Percentiles rank a stretch among this genome's conserved stretches.
Evolutionary conservation across 2,113 vertebrate species (phyloP).

Genomic region (Mus pahari): DNA sequence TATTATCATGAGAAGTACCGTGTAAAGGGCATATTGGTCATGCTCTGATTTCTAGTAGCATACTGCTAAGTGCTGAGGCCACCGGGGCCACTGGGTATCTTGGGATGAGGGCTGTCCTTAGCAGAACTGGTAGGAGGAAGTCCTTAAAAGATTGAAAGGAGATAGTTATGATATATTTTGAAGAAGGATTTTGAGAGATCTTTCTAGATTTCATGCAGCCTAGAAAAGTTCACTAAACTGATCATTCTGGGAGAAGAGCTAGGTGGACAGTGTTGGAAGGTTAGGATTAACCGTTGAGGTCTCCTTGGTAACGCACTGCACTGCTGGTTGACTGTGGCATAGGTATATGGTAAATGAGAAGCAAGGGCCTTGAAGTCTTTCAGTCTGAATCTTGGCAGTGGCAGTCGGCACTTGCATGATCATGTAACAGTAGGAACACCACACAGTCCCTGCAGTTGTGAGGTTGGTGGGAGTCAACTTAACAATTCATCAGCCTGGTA

Average conservation of each 20-base stretch:
- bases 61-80: background rate
- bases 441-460: background rate
- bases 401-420: background rate
- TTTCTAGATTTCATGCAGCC: background rate
- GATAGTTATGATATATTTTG: background rate
- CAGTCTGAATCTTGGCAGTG: background rate
- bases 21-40: background rate
- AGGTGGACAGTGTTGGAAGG: background rate
- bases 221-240: background rate
- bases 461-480: background rate
- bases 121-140: background rate
- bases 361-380: background rate
- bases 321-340: background rate
- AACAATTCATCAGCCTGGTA: background rate
- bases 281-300: background rate
- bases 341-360: background rate
- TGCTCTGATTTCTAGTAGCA: background rate
- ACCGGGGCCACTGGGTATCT: background rate
- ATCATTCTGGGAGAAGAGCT: slow-evolving; percentile 46
- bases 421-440: background rate
- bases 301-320: background rate
- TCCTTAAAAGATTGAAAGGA: slow-evolving; percentile 7
- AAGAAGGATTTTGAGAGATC: background rate
- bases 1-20: background rate
- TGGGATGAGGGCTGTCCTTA: background rate